Evolutionary conservation across 2,797 vertebrate species (phyloP).

Genomic region (Galago senegalensis): DNA sequence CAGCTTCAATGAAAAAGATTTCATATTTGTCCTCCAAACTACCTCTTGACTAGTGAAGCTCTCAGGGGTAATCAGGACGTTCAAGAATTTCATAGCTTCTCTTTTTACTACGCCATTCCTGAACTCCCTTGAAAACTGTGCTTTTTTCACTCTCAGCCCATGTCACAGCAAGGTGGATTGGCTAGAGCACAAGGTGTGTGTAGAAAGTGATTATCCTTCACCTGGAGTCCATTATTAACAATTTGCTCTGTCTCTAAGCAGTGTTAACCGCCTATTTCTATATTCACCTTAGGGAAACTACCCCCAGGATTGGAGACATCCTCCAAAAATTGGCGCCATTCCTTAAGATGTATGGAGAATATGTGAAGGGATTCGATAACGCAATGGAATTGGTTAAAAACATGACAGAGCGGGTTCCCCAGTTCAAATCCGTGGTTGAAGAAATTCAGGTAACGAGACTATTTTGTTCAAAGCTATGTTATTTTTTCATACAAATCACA

Average conservation of each 20-base stretch:
- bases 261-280: not conserved
- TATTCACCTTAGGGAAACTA: slow-evolving; percentile 92
- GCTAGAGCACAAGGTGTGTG: not conserved
- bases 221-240: not conserved
- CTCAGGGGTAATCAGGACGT: not conserved
- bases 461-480: not conserved
- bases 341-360: slow-evolving; percentile 99
- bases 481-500: not conserved
- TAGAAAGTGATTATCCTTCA: not conserved
- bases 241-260: not conserved
- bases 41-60: not conserved
- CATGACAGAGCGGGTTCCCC: slow-evolving; percentile 95
- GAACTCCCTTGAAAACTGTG: not conserved
- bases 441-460: slow-evolving; percentile 95
- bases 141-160: not conserved
- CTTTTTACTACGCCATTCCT: not conserved
- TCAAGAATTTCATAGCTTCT: not conserved
- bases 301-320: slow-evolving; percentile 97
- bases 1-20: not conserved
- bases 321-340: slow-evolving; percentile 98
- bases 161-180: not conserved
- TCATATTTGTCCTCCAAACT: slow-evolving; percentile 22
- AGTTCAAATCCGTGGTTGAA: slow-evolving; percentile 95
- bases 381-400: slow-evolving; percentile 97
- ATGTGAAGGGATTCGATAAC: slow-evolving; percentile 97